Evolutionary conservation across 2,797 vertebrate species (phyloP), one percentile per base, ranked within the genome.

Genomic region (Hephaestus fuliginosus): DNA sequence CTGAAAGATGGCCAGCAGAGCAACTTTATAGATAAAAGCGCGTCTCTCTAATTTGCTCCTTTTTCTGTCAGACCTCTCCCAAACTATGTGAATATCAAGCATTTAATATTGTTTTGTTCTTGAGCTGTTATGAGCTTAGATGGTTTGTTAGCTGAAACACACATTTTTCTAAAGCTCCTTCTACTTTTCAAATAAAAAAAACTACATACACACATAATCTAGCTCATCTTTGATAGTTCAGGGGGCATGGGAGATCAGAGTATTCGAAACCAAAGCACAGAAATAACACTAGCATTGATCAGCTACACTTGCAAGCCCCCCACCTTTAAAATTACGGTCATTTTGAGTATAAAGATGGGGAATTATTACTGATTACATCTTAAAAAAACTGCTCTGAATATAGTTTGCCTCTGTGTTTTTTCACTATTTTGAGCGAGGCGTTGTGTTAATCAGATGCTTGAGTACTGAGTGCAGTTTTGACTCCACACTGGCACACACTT

Each of bases 1-100:
- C 72, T 74, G 44, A 48, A 73, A 82, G 73, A 78, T 74, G 81
- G 41, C 79, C 20, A 56, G 57, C 46, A 58, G 70, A 83, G 60
- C 52, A 60, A 48, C 67, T 73, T 60, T 46, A 78, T 3, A 66
- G 28, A 41, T 12, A 20, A 33, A 33, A 0, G 3, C 48, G 8
- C 12, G 43, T 6, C 8, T 41, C 15, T 71, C 46, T 63, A 20
- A 56, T 76, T 57, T 25, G 63, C 53, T 41, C 18, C 10, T 12
- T 36, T 3, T 41, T 60, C 20, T 56, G 49, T 63, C 43, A n/a
- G 7, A 13, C 20, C 3, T 44, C 63, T 13, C 36, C 43, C 30
- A 76, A 7, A n/a, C 39, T 2, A n/a, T 44, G 41, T 3, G 56
- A 33, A 55, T 55, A 44, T 61, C 17, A 15, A 13, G 4, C 7